A percentile compares a stretch with the other conserved stretches of the same genome.
Evolutionary conservation across 2,113 vertebrate genomes (phyloP).

Genomic region (Rhea americana): DNA sequence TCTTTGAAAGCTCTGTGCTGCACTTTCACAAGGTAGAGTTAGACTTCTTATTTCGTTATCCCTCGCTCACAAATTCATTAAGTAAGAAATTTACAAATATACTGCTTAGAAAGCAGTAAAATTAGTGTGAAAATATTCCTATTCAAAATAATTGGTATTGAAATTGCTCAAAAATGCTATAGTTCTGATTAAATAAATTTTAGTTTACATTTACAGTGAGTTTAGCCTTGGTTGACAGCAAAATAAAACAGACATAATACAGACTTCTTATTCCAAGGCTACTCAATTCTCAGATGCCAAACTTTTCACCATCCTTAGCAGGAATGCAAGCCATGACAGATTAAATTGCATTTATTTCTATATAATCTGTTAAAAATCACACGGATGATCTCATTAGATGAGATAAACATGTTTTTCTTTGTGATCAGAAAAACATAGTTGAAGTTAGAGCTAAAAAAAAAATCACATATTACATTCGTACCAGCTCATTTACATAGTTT

Average conservation of each 20-base stretch:
- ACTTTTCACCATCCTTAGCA: not conserved
- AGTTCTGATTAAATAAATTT: not conserved
- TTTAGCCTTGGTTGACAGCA: not conserved
- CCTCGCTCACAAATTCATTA: not conserved
- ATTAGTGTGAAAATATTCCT: not conserved
- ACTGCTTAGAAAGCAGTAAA: not conserved
- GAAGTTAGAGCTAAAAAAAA: not conserved
- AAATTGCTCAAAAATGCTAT: not conserved
- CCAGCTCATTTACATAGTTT: not conserved
- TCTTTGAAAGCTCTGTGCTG: not conserved
- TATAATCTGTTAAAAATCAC: not conserved
- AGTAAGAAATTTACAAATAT: not conserved
- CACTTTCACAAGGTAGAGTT: not conserved
- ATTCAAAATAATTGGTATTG: not conserved
- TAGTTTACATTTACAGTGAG: not conserved
- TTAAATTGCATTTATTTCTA: not conserved
- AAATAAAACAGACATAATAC: not conserved
- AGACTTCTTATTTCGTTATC: not conserved
- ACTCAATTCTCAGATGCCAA: not conserved
- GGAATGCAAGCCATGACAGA: fast-evolving
- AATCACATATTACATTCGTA: fast-evolving
- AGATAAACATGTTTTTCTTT: not conserved
- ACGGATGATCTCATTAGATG: not conserved
- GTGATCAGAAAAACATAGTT: not conserved
- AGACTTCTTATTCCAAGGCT: not conserved